Base-by-base conservation (phyloP, 2,113 vertebrate species). In the Dascyllus trimaculatus region DNA sequence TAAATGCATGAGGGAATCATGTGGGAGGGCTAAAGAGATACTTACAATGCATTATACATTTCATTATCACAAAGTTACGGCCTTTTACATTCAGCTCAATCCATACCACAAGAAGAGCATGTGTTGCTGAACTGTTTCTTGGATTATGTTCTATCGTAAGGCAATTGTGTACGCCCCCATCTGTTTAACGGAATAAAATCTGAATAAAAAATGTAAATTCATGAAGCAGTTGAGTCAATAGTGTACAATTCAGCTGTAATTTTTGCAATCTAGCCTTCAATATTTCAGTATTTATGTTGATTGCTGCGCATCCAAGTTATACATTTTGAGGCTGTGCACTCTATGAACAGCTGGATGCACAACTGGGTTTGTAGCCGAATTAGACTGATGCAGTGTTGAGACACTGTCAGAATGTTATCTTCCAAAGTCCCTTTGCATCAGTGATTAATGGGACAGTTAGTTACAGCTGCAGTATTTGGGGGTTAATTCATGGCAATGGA, bases 371-470 rank as follows among this genome's bases (percentile, higher is more conserved):
- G 54, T 19, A 26, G 26, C 40, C 46, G 45, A 59, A 19, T 53
- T 14, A 38, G 7, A 22, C 26, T 46, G 26, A 54, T 45, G 29
- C 14, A 14, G 46, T 59, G 45, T 32, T 45, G 62, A 51, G 38
- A 58, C 48, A 25, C 6, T 49, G 57, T 65, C 56, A 61, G 51
- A 4, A 35, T 71, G 65, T 68, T 71, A 54, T 65, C 48, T 24
- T 24, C 17, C n/a, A 26, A 26, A 24, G 25, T 57, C 38, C 10
- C 49, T 71, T 54, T 60, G 48, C 65, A 52, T 78, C 32, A 49
- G n/a, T n/a, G n/a, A n/a, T n/a, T 78, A 74, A 64, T 63, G 64
- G n/a, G 57, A 66, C 59, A 19, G 19, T 58, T 48, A 52, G 58
- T 64, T 29, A 3, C 35, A 69, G 70, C 70, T 62, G 64, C 59